Evolutionary conservation across 1,140 invertebrate genomes (phyloP), one percentile per base, ranked within the genome.

Genomic region (Zaprionus ghesquierei): DNA sequence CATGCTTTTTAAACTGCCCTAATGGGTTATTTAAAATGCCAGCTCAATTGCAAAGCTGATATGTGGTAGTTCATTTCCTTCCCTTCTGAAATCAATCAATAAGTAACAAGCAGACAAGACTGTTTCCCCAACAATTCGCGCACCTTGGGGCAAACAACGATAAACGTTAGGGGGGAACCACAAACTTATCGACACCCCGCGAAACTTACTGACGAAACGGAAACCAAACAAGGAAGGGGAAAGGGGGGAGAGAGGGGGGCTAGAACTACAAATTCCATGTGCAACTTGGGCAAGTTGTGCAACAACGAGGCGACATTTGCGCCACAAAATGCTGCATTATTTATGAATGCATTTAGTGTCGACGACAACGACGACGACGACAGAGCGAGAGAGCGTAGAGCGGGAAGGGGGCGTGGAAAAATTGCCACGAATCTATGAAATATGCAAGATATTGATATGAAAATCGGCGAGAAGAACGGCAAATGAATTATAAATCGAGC

Each of bases 361-460:
- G 80, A 79, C 62, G 50, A 75, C 82, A n/a, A n/a, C n/a, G n/a
- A n/a, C 79, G 80, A 79, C 20, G 44, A 13, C 31, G 12, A 33
- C 31, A 33, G 31, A 33, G 13, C 31, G 31, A 31, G 3, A 3
- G 29, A 3, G 27, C 6, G 31, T n/a, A n/a, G n/a, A n/a, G 31
- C 3, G 10, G 31, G 0, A 20, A 18, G 15, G 2, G 5, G 20
- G 18, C 3, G 20, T 9, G 20, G 3, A 51, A 59, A 73, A 69
- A 64, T 56, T 62, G 69, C 60, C 44, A 77, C 41, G 27, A 65
- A 53, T 60, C 51, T 31, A 87, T 85, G 81, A 85, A 85, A 81
- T 81, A 85, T 85, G 69, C 82, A 79, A 38, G 70, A 69, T 75
- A 82, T 78, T 68, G 74, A 78, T 81, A 58, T 68, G 29, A 74